Conservation (phyloP, 1,140 invertebrate genomes). For the Neoseiulus cucumeris region DNA sequence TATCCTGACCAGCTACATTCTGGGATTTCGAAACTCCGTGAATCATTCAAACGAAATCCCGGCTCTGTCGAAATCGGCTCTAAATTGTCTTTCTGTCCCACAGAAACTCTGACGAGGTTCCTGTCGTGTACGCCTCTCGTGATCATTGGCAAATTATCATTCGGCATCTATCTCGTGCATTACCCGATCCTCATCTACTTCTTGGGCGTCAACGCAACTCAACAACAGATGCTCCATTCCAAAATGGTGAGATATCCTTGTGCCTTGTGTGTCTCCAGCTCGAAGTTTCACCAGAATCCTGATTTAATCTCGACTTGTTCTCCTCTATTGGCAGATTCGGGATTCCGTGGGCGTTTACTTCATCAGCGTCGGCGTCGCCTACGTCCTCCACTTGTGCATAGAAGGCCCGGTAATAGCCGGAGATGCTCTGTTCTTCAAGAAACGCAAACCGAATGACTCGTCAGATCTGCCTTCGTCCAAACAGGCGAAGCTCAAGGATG, state of each 20-base stretch:
- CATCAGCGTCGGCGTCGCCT: not conserved
- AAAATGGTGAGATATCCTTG: not conserved
- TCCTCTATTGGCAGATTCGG: not conserved
- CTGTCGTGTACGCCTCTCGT: not conserved
- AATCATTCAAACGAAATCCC: too few species aligned
- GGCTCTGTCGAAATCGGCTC: too few species aligned
- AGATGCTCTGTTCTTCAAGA: not conserved
- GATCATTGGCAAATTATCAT: not conserved
- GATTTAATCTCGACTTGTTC: not conserved
- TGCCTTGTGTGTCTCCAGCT: not conserved
- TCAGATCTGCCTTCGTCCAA: too few species aligned
- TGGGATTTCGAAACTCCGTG: too few species aligned
- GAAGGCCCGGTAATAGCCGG: not conserved
- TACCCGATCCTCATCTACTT: conserved; percentile 6
- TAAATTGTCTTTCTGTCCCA: not conserved
- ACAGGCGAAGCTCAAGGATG: too few species aligned
- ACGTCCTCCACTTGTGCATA: not conserved
- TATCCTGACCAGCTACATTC: not conserved
- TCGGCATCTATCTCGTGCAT: not conserved
- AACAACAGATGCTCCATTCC: not conserved
- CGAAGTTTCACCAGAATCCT: not conserved
- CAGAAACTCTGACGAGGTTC: not conserved
- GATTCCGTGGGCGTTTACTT: not conserved
- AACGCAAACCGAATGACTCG: too few species aligned
- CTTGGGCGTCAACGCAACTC: not conserved